Conservation (phyloP, 1,140 invertebrate genomes). For the Hirudo medicinalis region DNA sequence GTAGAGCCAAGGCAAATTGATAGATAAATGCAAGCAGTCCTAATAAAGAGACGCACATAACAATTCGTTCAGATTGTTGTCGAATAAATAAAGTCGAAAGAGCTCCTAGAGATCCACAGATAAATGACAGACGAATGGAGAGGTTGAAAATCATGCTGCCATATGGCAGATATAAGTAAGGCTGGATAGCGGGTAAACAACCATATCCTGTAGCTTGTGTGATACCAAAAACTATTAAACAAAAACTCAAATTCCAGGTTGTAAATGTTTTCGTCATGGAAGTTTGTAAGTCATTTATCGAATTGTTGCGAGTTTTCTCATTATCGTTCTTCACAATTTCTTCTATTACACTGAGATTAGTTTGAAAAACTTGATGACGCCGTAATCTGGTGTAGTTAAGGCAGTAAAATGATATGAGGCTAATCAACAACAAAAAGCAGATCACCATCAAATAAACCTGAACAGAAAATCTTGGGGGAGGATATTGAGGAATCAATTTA, state of each 20-base stretch:
- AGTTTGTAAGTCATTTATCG: neutral
- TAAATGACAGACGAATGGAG: slow-evolving; percentile 8
- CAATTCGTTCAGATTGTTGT: neutral
- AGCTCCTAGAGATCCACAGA: slow-evolving; percentile 9
- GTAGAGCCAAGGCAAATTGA: slow-evolving; percentile 3
- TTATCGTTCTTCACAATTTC: neutral
- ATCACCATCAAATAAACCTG: neutral
- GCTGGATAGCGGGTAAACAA: slow-evolving; percentile 13
- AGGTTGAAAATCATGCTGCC: slow-evolving; percentile 11
- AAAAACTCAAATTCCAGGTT: neutral
- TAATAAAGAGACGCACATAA: neutral
- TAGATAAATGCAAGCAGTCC: neutral
- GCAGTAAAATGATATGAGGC: neutral
- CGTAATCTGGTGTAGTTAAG: slow-evolving; percentile 3
- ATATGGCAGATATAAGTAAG: slow-evolving; percentile 16
- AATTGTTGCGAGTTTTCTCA: neutral
- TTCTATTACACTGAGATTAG: neutral
- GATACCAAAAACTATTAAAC: neutral
- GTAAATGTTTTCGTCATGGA: neutral
- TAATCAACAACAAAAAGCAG: neutral
- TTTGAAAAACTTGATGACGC: neutral
- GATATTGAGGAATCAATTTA: neutral
- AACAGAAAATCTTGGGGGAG: slow-evolving; percentile 7
- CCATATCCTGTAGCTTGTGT: slow-evolving; percentile 9
- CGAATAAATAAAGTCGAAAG: slow-evolving; percentile 2